phyloP scores from a whole-genome alignment of 2,113 vertebrate species.

The Fregetta grallaria region DNA sequence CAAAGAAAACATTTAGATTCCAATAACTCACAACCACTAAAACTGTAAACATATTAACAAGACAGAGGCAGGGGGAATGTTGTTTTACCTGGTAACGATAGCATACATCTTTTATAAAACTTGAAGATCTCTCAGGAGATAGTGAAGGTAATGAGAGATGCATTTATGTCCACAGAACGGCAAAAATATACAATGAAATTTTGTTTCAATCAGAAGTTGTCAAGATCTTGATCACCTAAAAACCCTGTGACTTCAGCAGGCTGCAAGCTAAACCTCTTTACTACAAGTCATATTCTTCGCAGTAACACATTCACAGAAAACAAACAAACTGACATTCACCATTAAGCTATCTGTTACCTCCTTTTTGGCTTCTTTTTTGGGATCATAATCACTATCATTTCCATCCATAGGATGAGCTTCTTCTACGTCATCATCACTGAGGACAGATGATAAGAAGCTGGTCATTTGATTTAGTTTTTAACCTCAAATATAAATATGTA shows the following conservation, averaged over 20 bases:
- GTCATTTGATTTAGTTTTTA: neutral
- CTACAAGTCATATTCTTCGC: neutral
- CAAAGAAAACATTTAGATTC: neutral
- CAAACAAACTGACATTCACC: slow-evolving; percentile 57
- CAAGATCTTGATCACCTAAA: neutral
- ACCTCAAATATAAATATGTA: neutral
- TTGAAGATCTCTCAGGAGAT: neutral
- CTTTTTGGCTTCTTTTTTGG: slow-evolving; percentile 95
- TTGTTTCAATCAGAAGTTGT: neutral
- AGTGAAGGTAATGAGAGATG: neutral
- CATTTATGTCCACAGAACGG: neutral
- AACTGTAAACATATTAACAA: neutral
- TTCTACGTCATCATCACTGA: slow-evolving; percentile 93
- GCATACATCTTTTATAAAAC: neutral
- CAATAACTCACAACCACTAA: neutral
- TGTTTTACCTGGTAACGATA: neutral
- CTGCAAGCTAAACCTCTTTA: neutral
- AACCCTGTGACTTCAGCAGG: neutral
- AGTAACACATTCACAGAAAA: neutral
- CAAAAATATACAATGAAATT: neutral
- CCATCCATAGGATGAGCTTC: slow-evolving; percentile 89
- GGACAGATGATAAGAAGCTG: slow-evolving; percentile 46
- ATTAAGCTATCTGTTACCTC: slow-evolving; percentile 81
- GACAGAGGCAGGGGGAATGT: neutral
- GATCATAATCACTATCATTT: slow-evolving; percentile 96